phyloP scores from a whole-genome alignment of 2,888 invertebrate species.

The Palloptera scutellata region DNA sequence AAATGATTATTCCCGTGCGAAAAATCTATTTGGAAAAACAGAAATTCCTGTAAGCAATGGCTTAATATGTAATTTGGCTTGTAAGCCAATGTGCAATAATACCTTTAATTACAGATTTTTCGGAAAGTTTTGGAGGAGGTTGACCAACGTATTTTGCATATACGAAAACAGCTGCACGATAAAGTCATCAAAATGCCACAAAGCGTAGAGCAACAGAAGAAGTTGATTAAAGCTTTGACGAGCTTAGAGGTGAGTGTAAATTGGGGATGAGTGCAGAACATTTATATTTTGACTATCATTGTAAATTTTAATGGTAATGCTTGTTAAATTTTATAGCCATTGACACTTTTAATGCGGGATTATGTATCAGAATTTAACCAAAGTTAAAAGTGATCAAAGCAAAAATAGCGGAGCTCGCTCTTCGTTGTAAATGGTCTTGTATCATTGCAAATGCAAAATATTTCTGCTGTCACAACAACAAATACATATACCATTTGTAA shows the following conservation, averaged over 20 bases:
- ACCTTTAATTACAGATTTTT: slow-evolving; percentile 70
- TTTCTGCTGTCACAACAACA: no score
- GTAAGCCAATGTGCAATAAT: background rate
- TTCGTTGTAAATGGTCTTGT: no score
- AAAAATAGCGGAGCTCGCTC: no score
- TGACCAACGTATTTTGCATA: slow-evolving; percentile 83
- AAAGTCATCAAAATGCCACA: slow-evolving; percentile 91
- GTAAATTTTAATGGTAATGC: no score
- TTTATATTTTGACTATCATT: background rate
- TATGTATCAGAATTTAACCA: no score
- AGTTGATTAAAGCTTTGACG: slow-evolving; percentile 83
- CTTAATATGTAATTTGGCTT: background rate
- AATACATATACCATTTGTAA: no score
- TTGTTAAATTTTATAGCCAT: no score
- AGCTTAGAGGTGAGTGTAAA: slow-evolving; percentile 70
- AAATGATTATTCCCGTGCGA: slow-evolving; percentile 96
- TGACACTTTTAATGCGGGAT: no score
- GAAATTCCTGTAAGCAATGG: slow-evolving; percentile 74
- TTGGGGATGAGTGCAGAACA: background rate
- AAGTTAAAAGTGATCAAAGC: no score
- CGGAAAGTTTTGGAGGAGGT: slow-evolving; percentile 90
- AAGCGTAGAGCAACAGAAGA: slow-evolving; percentile 92
- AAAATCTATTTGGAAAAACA: slow-evolving; percentile 93
- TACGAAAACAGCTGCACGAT: slow-evolving; percentile 81
- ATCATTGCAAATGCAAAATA: no score